A percentile compares a stretch with the other conserved stretches of the same genome.
phyloP scores from a whole-genome alignment of 2,888 invertebrate species.

The Apoderus coryli region DNA sequence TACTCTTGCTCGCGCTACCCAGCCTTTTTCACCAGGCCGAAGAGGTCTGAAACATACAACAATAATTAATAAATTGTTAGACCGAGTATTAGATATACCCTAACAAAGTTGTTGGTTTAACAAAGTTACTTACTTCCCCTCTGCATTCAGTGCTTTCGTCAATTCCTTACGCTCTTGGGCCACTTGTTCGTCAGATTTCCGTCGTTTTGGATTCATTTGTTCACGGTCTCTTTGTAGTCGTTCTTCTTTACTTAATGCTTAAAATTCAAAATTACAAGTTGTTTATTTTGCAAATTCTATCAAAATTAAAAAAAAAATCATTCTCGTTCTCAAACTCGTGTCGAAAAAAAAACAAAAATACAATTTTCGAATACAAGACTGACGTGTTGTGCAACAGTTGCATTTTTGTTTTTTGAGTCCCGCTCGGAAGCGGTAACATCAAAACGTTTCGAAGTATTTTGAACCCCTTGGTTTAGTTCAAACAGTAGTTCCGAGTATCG shows the following conservation, averaged over 20 bases:
- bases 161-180: constrained; percentile 42
- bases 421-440: no score
- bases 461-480: no score
- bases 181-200: constrained; percentile 35
- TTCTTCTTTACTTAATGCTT: constrained; percentile 83
- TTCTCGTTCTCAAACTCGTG: no score
- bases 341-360: background rate
- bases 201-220: constrained; percentile 53
- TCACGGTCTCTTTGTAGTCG: constrained; percentile 84
- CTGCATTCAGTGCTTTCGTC: constrained; percentile 45
- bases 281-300: no score
- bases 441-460: no score
- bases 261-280: constrained; percentile 10
- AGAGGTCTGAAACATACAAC: constrained; percentile 39
- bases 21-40: constrained; percentile 90
- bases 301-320: constrained; percentile 6
- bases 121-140: constrained; percentile 37
- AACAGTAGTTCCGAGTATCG: no score
- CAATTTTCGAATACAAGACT: background rate
- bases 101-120: background rate
- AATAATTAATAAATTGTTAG: no score
- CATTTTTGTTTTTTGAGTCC: no score
- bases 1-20: constrained; percentile 88
- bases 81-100: no score
- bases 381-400: no score